A percentile compares a stretch with the other conserved stretches of the same genome.
These are phyloP conservation scores for Silurus aristotelis DNA, from an alignment of 2,797 vertebrate species.

Conservation along the genomic window DNA sequence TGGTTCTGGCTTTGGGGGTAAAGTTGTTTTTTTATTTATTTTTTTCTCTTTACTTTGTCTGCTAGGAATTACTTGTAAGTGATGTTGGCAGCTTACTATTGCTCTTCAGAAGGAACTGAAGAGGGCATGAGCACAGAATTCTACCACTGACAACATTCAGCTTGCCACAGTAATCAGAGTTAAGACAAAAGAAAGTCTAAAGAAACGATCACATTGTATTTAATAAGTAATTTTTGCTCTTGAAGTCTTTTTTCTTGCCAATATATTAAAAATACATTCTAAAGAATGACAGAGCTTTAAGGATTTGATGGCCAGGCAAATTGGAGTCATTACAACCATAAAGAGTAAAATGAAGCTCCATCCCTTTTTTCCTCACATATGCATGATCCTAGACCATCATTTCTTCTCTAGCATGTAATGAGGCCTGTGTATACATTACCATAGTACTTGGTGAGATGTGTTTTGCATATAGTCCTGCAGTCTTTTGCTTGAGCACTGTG, in stretches of 20 bases:
- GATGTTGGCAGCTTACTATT: neutral
- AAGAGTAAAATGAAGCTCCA: neutral
- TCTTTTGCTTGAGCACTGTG: conserved; percentile 20
- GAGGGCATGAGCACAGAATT: neutral
- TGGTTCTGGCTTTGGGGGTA: neutral
- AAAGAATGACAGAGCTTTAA: neutral
- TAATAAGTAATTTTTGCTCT: neutral
- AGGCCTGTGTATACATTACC: neutral
- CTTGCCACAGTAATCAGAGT: neutral
- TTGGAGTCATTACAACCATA: conserved; percentile 17
- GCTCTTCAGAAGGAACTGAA: neutral
- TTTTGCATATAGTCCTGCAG: conserved; percentile 20
- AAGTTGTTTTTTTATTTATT: neutral
- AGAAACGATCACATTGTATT: conserved; percentile 13
- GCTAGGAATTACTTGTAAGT: neutral
- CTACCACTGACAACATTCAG: neutral
- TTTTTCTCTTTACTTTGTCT: neutral
- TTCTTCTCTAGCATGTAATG: conserved; percentile 1
- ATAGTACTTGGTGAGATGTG: neutral
- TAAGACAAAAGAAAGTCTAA: neutral
- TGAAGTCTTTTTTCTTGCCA: neutral
- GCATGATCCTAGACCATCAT: neutral
- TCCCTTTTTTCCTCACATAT: neutral
- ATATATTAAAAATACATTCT: neutral
- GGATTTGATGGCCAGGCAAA: conserved; percentile 9